These are phyloP conservation scores for Trichoplusia ni DNA, from an alignment of 1,140 invertebrate genomes.

Conservation along the genomic window DNA sequence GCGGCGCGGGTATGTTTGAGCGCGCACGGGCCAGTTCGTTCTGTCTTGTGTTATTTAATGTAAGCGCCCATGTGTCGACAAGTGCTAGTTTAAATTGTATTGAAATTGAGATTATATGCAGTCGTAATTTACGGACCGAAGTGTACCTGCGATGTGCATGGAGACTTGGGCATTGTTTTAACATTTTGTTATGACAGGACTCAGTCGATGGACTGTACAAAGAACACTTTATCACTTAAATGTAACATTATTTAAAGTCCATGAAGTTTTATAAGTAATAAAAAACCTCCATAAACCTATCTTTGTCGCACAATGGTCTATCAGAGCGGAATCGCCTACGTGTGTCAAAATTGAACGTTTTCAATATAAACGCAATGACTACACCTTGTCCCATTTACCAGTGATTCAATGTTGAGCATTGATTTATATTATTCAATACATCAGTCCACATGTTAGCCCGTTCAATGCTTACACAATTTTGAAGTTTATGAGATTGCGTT, in stretches of 20 bases:
- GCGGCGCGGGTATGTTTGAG: constrained; percentile 20
- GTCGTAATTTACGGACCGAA: constrained; percentile 4
- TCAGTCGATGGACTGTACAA: too few relatives aligned
- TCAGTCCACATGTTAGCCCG: background rate
- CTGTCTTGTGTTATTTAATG: constrained; percentile 20
- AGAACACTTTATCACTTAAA: background rate
- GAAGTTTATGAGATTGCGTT: background rate
- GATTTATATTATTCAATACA: constrained; percentile 51
- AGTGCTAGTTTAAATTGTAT: constrained; percentile 22
- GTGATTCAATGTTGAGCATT: constrained; percentile 39
- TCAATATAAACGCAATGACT: constrained; percentile 33
- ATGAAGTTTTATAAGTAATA: constrained; percentile 44
- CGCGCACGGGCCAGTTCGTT: background rate
- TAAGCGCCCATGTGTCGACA: constrained; percentile 10
- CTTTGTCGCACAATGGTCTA: constrained; percentile 52
- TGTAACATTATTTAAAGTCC: background rate
- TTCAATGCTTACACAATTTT: background rate
- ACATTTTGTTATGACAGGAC: too few relatives aligned
- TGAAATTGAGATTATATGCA: constrained; percentile 3
- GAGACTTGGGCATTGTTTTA: constrained; percentile 6
- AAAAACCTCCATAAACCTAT: constrained; percentile 46
- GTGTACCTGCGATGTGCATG: constrained; percentile 9
- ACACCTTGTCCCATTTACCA: constrained; percentile 53
- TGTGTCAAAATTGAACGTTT: constrained; percentile 48
- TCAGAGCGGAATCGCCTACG: constrained; percentile 43